These are phyloP conservation scores for Caenorhabditis zanzibari DNA, from an alignment of 2,888 invertebrate genomes.

Conservation along the genomic window DNA sequence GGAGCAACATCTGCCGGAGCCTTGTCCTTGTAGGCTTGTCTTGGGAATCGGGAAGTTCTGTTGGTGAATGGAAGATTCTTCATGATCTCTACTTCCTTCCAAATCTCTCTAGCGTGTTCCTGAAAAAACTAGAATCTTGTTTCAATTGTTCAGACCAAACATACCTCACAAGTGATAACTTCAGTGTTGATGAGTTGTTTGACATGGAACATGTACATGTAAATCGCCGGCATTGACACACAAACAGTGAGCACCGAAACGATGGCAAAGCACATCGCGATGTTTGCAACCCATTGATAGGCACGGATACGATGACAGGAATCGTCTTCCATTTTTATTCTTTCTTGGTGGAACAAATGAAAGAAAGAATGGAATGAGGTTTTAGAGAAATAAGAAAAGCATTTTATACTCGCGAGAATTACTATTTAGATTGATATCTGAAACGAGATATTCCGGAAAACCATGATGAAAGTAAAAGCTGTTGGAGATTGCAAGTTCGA, in stretches of 20 bases:
- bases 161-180: conserved; percentile 64
- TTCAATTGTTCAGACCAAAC: no score
- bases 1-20: conserved; percentile 44
- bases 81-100: conserved; percentile 59
- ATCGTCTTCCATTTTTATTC: conserved; percentile 50
- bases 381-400: not conserved
- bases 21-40: conserved; percentile 57
- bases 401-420: conserved; percentile 8
- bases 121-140: not conserved
- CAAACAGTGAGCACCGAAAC: conserved; percentile 61
- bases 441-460: conserved; percentile 34
- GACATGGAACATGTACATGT: conserved; percentile 64
- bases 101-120: conserved; percentile 60
- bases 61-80: conserved; percentile 59
- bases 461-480: conserved; percentile 17
- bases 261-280: conserved; percentile 61
- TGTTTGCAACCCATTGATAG: conserved; percentile 65
- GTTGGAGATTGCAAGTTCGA: conserved; percentile 2
- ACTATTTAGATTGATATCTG: conserved; percentile 21
- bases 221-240: conserved; percentile 56
- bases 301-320: conserved; percentile 61
- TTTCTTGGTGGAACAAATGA: not conserved
- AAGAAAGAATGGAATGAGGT: conserved; percentile 18
- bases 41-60: conserved; percentile 58
- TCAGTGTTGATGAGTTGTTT: conserved; percentile 50